Conservation (phyloP, 2,113 vertebrate species). For the Onychostruthus taczanowskii region DNA sequence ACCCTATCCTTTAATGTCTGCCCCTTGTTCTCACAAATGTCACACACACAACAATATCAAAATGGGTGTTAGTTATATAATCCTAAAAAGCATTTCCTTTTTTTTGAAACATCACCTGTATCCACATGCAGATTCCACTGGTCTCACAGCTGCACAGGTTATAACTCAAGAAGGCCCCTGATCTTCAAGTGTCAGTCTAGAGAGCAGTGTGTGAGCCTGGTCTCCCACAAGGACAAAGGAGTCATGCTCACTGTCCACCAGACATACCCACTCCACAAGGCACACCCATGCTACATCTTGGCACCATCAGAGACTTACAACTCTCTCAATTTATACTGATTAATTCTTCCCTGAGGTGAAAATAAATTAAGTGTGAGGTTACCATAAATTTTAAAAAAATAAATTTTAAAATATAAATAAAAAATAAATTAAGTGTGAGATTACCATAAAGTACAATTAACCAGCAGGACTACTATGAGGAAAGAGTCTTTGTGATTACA, state of each 20-base stretch:
- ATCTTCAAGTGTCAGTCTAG: neutral
- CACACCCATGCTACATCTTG: neutral
- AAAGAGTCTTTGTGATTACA: neutral
- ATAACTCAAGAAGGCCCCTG: neutral
- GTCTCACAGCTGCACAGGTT: neutral
- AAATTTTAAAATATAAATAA: neutral
- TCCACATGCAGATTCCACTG: neutral
- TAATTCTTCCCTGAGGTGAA: neutral
- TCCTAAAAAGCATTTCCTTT: neutral
- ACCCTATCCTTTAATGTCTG: neutral
- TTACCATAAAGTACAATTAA: neutral
- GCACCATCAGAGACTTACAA: neutral
- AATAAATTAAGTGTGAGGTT: neutral
- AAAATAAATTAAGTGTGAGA: neutral
- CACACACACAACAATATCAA: neutral
- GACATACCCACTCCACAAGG: neutral
- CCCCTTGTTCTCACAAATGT: neutral
- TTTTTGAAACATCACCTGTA: neutral
- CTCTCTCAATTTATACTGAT: neutral
- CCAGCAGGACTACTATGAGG: neutral
- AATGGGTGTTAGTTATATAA: neutral
- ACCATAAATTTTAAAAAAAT: neutral
- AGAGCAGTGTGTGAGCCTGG: neutral
- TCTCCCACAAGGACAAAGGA: neutral
- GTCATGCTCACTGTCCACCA: neutral